These are phyloP conservation scores for Pterocles burchelli DNA, from an alignment of 2,113 vertebrate species.

Conservation along the genomic window DNA sequence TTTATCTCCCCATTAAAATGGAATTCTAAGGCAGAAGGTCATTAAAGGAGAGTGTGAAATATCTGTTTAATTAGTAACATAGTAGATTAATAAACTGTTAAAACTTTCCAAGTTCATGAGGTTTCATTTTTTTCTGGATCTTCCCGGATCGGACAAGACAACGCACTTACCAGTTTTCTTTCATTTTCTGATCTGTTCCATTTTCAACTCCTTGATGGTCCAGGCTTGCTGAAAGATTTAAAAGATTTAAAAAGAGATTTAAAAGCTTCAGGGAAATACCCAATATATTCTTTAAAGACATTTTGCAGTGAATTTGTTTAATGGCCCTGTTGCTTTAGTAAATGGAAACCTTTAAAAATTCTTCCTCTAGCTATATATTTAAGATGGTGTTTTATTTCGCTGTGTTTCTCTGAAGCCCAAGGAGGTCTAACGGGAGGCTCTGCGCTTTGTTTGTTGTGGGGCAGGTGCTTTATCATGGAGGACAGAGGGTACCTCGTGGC, in stretches of 20 bases:
- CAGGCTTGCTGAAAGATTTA: not conserved
- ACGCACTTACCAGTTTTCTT: not conserved
- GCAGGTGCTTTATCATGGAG: constrained; percentile 98
- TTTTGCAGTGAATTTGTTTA: not conserved
- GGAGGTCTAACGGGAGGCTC: not conserved
- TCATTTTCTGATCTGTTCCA: not conserved
- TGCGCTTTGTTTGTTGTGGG: not conserved
- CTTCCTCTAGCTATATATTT: not conserved
- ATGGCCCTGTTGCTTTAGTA: not conserved
- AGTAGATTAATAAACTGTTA: not conserved
- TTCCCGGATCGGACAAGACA: not conserved
- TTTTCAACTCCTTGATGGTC: not conserved
- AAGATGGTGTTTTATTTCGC: not conserved
- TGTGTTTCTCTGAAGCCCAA: not conserved
- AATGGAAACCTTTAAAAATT: not conserved
- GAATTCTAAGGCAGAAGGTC: not conserved
- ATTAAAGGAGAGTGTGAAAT: not conserved
- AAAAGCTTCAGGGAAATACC: not conserved
- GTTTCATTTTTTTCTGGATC: not conserved
- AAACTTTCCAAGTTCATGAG: not conserved
- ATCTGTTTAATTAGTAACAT: constrained; percentile 8
- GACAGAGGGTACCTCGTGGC: constrained; percentile 97
- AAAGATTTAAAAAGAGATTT: not conserved
- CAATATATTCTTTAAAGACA: not conserved
- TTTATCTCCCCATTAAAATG: not conserved